These are phyloP conservation scores for Lydus trimaculatus DNA, from an alignment of 2,888 invertebrate genomes.

Conservation along the genomic window DNA sequence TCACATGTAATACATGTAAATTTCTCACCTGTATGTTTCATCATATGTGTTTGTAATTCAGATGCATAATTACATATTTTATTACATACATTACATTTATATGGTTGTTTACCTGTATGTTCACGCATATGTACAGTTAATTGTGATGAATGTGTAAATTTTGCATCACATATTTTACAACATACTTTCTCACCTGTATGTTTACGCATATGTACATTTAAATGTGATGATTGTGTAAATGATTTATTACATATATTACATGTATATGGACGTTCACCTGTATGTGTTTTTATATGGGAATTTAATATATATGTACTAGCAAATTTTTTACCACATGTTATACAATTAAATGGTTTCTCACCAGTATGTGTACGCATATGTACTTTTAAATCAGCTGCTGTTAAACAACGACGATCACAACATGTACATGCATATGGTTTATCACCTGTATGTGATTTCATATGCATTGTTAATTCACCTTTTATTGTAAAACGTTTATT, in stretches of 20 bases:
- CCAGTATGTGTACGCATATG: conserved; percentile 62
- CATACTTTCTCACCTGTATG: conserved; percentile 65
- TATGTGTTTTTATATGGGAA: conserved; percentile 69
- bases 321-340: conserved; percentile 61
- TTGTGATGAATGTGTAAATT: conserved; percentile 58
- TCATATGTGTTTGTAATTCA: conserved; percentile 54
- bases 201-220: conserved; percentile 66
- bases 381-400: conserved; percentile 62
- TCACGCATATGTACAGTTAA: conserved; percentile 57
- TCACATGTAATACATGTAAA: conserved; percentile 54
- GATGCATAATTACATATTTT: conserved; percentile 56
- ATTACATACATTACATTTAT: conserved; percentile 55
- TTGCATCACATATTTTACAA: conserved; percentile 54
- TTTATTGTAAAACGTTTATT: conserved; percentile 56
- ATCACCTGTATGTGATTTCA: conserved; percentile 63
- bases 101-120: conserved; percentile 58
- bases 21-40: conserved; percentile 55
- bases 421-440: conserved; percentile 65
- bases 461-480: conserved; percentile 61
- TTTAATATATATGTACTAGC: conserved; percentile 68
- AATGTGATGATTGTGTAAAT: conserved; percentile 69
- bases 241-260: conserved; percentile 66
- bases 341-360: conserved; percentile 55
- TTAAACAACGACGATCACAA: conserved; percentile 67
- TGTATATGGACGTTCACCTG: conserved; percentile 68